These are phyloP conservation scores for Lasius platythorax DNA, from an alignment of 2,888 invertebrate species.

Conservation along the genomic window DNA sequence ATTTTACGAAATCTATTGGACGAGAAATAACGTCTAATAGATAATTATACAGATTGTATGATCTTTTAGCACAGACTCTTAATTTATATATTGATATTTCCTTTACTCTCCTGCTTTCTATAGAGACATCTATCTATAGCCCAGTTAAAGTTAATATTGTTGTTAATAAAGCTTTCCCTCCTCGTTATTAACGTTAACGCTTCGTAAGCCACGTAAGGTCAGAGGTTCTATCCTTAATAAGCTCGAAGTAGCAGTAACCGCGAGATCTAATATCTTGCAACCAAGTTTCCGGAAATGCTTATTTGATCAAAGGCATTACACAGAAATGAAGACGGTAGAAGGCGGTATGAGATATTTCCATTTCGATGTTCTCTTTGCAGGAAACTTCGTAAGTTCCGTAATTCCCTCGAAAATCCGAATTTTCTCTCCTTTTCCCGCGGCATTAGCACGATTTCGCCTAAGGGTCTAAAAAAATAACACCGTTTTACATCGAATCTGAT, in stretches of 20 bases:
- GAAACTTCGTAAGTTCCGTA: conserved; percentile 33
- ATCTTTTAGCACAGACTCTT: not conserved
- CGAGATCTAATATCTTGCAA: conserved; percentile 21
- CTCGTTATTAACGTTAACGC: conserved; percentile 30
- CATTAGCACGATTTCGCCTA: conserved; percentile 29
- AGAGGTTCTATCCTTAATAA: conserved; percentile 5
- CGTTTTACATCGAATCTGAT: conserved; percentile 28
- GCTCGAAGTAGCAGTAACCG: not conserved
- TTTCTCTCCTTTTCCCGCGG: conserved; percentile 21
- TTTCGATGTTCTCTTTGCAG: conserved; percentile 26
- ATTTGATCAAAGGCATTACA: conserved; percentile 21
- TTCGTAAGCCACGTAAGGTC: conserved; percentile 21
- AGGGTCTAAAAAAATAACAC: conserved; percentile 24
- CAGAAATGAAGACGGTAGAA: conserved; percentile 22
- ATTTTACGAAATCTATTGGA: not conserved
- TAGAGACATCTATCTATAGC: conserved; percentile 5
- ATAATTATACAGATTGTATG: not conserved
- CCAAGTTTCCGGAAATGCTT: conserved; percentile 16
- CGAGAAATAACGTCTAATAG: not conserved
- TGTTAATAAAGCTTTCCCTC: conserved; percentile 6
- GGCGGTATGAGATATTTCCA: conserved; percentile 36
- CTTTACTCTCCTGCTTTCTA: conserved; percentile 1
- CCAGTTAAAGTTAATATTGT: not conserved
- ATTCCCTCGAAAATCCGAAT: conserved; percentile 5
- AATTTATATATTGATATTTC: not conserved